Evolutionary conservation across 2,888 invertebrate genomes (phyloP), one percentile per base, ranked within the genome.

Genomic region (Chironomus riparius): DNA sequence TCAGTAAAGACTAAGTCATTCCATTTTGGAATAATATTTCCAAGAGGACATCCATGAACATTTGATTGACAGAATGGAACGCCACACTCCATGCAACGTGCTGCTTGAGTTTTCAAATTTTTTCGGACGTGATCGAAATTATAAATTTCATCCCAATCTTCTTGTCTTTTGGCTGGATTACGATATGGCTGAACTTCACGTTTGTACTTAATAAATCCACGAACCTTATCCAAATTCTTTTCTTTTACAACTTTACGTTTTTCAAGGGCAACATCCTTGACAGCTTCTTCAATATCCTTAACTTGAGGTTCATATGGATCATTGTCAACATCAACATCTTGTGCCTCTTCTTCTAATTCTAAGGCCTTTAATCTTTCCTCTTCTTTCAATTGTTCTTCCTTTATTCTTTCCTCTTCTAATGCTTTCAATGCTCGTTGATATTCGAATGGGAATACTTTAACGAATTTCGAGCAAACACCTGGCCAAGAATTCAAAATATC

Each of bases 21-120:
- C 97, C 98, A 99, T 86, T 97, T 97, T 75, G 99, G 99, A 79
- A 99, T 97, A 79, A 99, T 96, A 84, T 99, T 99, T 47, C 98
- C 98, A 56, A 99, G 88, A 0, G 98, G 98, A 82, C 98, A 99
- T 70, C 98, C 98, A 83, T 97, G 94, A 56, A 89, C 88, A 78
- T 89, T 88, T 50, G 94, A 94, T 82, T 96, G 95, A 82, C 99
- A 99, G 87, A 97, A 97, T 7, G 97, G 97, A n/a, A 99, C 97
- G 24, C 98, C 98, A 84, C 98, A 98, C 81, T 98, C 98, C 98
- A 98, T 98, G 82, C 98, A 99, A 65, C 97, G 88, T 0, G 97
- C 96, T 1, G 97, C 96, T 83, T 97, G 97, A 10, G 92, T 88
- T 71, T 92, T 87, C 65, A 99, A 87, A n/a, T 94, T 95, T 83